Evolutionary conservation across 2,888 invertebrate species (phyloP).

Genomic region (Scaptomyza caliginosa): DNA sequence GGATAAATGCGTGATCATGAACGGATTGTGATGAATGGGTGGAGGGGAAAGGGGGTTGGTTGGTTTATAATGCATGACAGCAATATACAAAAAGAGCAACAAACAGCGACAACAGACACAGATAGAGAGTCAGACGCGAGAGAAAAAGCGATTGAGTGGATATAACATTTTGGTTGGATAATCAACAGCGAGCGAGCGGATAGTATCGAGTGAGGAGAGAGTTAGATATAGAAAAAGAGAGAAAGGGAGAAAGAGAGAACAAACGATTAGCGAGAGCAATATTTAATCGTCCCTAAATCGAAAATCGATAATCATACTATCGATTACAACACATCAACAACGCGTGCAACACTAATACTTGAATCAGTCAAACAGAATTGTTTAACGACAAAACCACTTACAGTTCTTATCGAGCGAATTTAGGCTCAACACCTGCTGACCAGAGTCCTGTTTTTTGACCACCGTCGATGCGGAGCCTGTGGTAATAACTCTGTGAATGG

Average conservation of each 20-base stretch:
- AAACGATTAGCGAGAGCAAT: slow-evolving; percentile 64
- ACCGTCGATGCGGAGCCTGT: slow-evolving; percentile 82
- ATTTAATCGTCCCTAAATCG: slow-evolving; percentile 1
- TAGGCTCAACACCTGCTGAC: slow-evolving; percentile 84
- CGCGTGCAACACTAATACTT: slow-evolving; percentile 74
- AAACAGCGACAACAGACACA: slow-evolving; percentile 45
- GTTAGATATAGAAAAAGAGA: slow-evolving; percentile 39
- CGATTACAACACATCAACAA: slow-evolving; percentile 71
- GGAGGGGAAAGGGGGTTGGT: background rate
- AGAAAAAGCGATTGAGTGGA: slow-evolving; percentile 31
- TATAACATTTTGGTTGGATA: slow-evolving; percentile 27
- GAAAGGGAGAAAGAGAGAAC: slow-evolving; percentile 59
- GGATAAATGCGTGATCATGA: background rate
- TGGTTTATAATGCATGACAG: slow-evolving; percentile 45
- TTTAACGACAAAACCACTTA: slow-evolving; percentile 74
- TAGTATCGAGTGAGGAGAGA: slow-evolving; percentile 44
- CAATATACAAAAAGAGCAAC: slow-evolving; percentile 57
- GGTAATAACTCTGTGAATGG: slow-evolving; percentile 82
- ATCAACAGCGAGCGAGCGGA: slow-evolving; percentile 58
- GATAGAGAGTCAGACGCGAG: slow-evolving; percentile 23
- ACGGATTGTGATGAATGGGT: slow-evolving; percentile 1
- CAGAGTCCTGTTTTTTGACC: slow-evolving; percentile 83
- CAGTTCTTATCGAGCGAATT: slow-evolving; percentile 84
- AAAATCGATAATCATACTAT: slow-evolving; percentile 25
- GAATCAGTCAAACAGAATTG: slow-evolving; percentile 40